Base-by-base conservation (phyloP, 2,113 vertebrate genomes). In the Lutjanus erythropterus region DNA sequence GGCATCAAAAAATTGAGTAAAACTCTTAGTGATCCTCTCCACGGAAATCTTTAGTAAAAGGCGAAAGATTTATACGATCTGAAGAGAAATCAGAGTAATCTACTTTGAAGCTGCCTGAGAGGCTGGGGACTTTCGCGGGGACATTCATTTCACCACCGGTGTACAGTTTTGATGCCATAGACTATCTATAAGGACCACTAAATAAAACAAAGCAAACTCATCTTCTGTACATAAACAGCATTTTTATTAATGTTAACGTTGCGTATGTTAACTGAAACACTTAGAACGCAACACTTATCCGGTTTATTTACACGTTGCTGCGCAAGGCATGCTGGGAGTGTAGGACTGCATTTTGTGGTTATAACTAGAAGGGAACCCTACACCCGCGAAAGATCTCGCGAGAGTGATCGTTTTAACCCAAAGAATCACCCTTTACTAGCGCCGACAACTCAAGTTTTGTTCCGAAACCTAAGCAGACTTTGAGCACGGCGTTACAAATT, bases 41-140 rank as follows among this genome's bases (percentile, higher is more conserved):
- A 89, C 83, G 83, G 78, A 91, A 89, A 91, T 89, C 86, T 89
- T 91, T 89, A 89, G 86, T 91, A 80, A 84, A 84, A 84, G 77
- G 77, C 85, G 64, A 86, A 83, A 83, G 70, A 77, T 80, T 50
- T 50, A 50, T 50, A 12, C 50, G 50, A 52, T 52, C 23, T 55
- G 53, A 31, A 18, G 27, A 55, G 53, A 55, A 55, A 31, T 18
- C 25, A 55, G 53, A 55, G 27, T 18, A 3, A 53, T 53, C 23
- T 53, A 10, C 6, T 18, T 18, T 44, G 18, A 19, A 21, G 9
- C 18, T 1, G 8, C 7, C 9, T 11, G 5, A n/a, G 7, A 49
- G 21, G 21, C 21, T 1, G 19, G 3, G 9, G 15, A 1, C 19
- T 21, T n/a, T 4, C 21, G 10, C 1, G 4, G n/a, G 10, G 4